These are phyloP conservation scores for Pseudomyrmex concolor DNA, from an alignment of 1,140 invertebrate genomes.

Conservation along the genomic window DNA sequence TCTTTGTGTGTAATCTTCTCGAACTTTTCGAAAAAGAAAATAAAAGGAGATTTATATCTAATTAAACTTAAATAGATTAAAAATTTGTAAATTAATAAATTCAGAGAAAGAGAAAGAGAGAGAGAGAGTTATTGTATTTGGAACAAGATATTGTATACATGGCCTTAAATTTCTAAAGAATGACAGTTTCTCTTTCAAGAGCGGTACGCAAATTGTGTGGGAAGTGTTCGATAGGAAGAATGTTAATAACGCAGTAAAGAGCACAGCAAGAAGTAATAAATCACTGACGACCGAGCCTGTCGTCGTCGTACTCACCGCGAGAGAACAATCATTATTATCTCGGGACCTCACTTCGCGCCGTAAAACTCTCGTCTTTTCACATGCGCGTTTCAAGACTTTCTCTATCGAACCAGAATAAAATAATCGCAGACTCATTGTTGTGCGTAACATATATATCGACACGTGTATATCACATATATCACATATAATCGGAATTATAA, in stretches of 20 bases:
- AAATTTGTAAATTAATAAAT: neutral
- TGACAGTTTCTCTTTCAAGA: constrained; percentile 15
- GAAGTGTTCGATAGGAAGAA: constrained; percentile 42
- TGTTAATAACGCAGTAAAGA: constrained; percentile 46
- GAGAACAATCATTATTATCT: constrained; percentile 46
- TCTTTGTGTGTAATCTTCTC: neutral
- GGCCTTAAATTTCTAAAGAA: constrained; percentile 8
- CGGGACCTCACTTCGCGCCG: constrained; percentile 18
- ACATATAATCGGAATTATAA: too few relatives aligned
- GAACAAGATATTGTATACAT: neutral
- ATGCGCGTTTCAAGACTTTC: constrained; percentile 31
- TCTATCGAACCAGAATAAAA: constrained; percentile 6
- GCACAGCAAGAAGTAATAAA: constrained; percentile 37
- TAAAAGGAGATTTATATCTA: neutral
- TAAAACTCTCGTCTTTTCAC: constrained; percentile 38
- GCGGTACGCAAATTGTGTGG: constrained; percentile 42
- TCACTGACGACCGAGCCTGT: constrained; percentile 46
- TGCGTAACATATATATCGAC: neutral
- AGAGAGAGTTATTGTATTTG: neutral
- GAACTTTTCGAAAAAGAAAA: neutral
- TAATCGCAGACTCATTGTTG: neutral
- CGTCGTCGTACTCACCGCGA: constrained; percentile 6
- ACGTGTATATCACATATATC: neutral
- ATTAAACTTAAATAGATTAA: neutral
- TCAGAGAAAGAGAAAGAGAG: neutral